Base-by-base conservation (phyloP, 2,888 invertebrate genomes). In the Drosophila barbarae region DNA sequence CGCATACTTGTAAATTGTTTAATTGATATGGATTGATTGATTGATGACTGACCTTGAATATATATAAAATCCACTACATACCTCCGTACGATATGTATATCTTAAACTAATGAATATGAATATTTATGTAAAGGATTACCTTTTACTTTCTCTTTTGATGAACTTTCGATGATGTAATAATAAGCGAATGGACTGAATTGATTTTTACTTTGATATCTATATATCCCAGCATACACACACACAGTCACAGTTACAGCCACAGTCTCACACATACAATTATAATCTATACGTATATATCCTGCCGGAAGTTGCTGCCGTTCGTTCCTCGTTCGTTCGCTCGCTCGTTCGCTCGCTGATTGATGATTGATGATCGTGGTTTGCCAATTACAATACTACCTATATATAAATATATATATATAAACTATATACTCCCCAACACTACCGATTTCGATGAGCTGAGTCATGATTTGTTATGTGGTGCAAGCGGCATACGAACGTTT, bases 291-390 rank as follows among this genome's bases (percentile, higher is more conserved):
- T 65, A 53, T 70, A 50, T 66, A 68, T 69, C 76, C 69, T 71
- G 68, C 71, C 70, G 82, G 70, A 80, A 74, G 73, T 75, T 84
- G 71, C 72, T 79, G 74, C 69, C 68, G 66, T 74, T 74, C 69
- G 76, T 76, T 76, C 68, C 68, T 68, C 80, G 58, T 72, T 77
- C 81, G 60, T 73, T 72, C 76, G 71, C 70, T 72, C 73, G 68
- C 67, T 70, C 77, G 77, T 72, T 80, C 77, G 75, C 75, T 81
- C 76, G 79, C 74, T 79, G 83, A 81, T 79, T 84, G 83, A 79
- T 85, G 86, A 83, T 85, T 85, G 86, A 79, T 84, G 84, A 82
- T 85, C 84, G 86, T 84, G 85, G 82, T 72, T 74, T 84, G 79
- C 84, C 82, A 77, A 82, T 84, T 74, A 70, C 60, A 71, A 60